Evolutionary conservation across 2,888 invertebrate species (phyloP).

Genomic region (Ypsolopha sequella): DNA sequence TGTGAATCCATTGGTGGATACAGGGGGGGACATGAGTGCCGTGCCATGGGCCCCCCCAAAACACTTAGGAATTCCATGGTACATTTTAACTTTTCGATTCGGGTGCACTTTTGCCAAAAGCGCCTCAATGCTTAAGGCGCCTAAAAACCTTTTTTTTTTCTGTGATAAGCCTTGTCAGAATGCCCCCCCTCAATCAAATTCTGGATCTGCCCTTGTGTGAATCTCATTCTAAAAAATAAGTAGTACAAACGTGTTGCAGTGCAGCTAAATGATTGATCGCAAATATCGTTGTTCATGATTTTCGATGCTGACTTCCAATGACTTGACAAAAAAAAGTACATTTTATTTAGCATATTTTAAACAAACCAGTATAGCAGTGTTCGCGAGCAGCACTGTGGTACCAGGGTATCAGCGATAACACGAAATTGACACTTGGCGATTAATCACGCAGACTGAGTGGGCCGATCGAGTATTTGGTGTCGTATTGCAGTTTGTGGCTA

Average conservation of each 20-base stretch:
- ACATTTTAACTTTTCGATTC: too few relatives aligned
- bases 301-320: neutral
- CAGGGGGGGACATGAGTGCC: too few relatives aligned
- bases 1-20: too few relatives aligned
- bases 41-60: too few relatives aligned
- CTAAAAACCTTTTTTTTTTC: too few relatives aligned
- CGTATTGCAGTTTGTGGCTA: slow-evolving; percentile 56
- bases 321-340: neutral
- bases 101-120: too few relatives aligned
- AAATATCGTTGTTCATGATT: neutral
- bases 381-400: slow-evolving; percentile 16
- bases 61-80: too few relatives aligned
- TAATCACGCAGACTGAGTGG: slow-evolving; percentile 53
- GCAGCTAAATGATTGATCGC: neutral
- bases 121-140: too few relatives aligned
- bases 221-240: neutral
- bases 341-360: neutral
- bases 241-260: neutral
- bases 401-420: slow-evolving; percentile 44
- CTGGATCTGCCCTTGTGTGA: too few relatives aligned
- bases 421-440: slow-evolving; percentile 52
- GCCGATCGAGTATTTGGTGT: slow-evolving; percentile 37
- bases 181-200: too few relatives aligned
- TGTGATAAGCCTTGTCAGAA: too few relatives aligned
- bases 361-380: neutral